Evolutionary conservation across 37 sponge, comb jelly and placozoan genomes (phyloP), one percentile per base, ranked within the genome.

Genomic region (Dysidea cf. avara): DNA sequence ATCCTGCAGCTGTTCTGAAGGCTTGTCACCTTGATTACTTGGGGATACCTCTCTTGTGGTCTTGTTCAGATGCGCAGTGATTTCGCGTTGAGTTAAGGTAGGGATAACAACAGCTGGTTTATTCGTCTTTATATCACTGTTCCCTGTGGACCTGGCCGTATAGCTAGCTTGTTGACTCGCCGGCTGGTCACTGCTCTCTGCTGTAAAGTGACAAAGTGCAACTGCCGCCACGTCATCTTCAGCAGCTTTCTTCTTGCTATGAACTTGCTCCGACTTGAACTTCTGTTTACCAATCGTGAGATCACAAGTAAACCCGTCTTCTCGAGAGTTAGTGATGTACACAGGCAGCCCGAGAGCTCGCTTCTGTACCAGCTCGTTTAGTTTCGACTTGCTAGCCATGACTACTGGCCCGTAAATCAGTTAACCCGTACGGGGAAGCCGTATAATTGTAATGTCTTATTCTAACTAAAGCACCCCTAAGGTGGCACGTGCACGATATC

Each of bases 201-300:
- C 14, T 18, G 54, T 43, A 32, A 72, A 59, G n/a, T 55, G 28
- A 25, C 32, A 32, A 13, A 80, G 34, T 2, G 83, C 88, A 26
- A 64, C 77, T 16, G 65, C 54, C 0, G 90, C 90, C 9, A 75
- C 90, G 49, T 80, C 78, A 33, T 83, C 46, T 34, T 89, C 84
- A 30, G 90, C 90, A 21, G 25, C 56, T 34, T 83, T 89, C 72
- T 83, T 83, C 0, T 75, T 56, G 5, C 53, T 29, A 33, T 72
- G 75, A 20, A 16, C 20, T 1, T 7, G 6, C 43, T 1, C 4
- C 3, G 87, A 80, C 20, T 1, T 40, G 77, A 39, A 81, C 1
- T 5, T n/a, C 17, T 11, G n/a, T 1, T 54, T 71, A 9, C 47
- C 39, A 2, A 74, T 63, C 0, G n/a, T 57, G 43, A 31, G 12